These are phyloP conservation scores for Triplophysa rosa DNA, from an alignment of 2,113 vertebrate genomes.

Conservation along the genomic window DNA sequence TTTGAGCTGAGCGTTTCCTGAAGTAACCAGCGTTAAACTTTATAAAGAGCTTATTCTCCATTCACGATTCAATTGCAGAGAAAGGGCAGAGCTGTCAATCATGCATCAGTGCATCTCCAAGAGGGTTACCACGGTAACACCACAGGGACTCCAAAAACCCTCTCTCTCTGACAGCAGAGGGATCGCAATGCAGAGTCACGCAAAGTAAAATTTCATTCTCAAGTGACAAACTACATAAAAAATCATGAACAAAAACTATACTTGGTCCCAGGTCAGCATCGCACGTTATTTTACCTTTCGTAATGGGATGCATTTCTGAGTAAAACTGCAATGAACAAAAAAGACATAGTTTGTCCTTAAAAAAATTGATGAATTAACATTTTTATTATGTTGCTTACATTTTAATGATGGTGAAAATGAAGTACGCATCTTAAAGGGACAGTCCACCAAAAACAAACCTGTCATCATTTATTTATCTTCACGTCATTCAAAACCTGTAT, in stretches of 20 bases:
- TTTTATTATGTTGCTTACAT: too few relatives aligned
- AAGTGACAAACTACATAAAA: neutral
- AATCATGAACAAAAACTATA: neutral
- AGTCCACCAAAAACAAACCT: too few relatives aligned
- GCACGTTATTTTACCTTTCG: neutral
- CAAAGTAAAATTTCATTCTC: neutral
- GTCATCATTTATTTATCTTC: too few relatives aligned
- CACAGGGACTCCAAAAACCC: slow-evolving; percentile 21
- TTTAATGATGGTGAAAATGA: too few relatives aligned
- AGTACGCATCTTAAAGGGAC: too few relatives aligned
- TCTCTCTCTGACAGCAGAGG: slow-evolving; percentile 5
- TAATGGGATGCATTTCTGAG: neutral
- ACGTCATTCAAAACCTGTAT: too few relatives aligned
- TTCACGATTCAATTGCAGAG: slow-evolving; percentile 32
- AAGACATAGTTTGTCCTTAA: neutral
- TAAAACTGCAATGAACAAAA: neutral
- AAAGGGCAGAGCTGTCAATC: slow-evolving; percentile 57
- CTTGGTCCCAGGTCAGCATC: neutral
- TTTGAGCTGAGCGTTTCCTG: slow-evolving; percentile 5
- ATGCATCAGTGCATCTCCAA: slow-evolving; percentile 42
- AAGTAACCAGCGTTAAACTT: slow-evolving; percentile 48
- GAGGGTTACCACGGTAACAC: slow-evolving; percentile 46
- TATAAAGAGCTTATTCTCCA: slow-evolving; percentile 38
- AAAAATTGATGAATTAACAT: too few relatives aligned
- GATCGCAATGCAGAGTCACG: slow-evolving; percentile 16